Evolutionary conservation across 2,888 invertebrate species (phyloP), one percentile per base, ranked within the genome.

Genomic region (Zonitis immaculata): DNA sequence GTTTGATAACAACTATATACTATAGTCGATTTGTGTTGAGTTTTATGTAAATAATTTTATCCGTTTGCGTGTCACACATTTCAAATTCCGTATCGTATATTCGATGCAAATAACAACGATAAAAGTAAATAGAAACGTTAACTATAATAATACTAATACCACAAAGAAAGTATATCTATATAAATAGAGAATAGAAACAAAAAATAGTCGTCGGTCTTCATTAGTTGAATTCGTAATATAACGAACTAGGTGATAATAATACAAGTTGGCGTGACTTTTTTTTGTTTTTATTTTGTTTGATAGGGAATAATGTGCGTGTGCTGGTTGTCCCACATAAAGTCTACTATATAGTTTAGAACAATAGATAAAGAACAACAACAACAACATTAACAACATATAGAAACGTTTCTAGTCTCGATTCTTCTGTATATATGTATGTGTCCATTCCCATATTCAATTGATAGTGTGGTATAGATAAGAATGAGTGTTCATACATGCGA

Each of bases 181-280:
- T 6, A 25, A 25, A 25, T 25, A 25, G 6, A 25, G 3, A 25
- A 25, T 18, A 9, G 8, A 35, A 14, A 16, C 9, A 30, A 30
- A 30, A n/a, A 1, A 30, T 30, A 64, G 63, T 61, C 61, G 62
- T 64, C 63, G 57, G 51, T 55, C 54, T 50, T 52, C 55, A 62
- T 61, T 58, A 58, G 57, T 46, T 18, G 25, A 26, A 47, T 47
- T 35, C 57, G 50, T 52, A 60, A 61, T n/a, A n/a, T 62, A 61
- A 58, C 54, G 54, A 57, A 64, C 61, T 60, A 61, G 62, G 63
- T 63, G 63, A 65, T 65, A 65, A 65, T 65, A 65, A 65, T 59
- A 52, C 53, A 52, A 44, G 56, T 53, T 63, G 49, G 63, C 64
- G 64, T 65, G 64, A 60, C 57, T n/a, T n/a, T n/a, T n/a, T n/a